Evolutionary conservation across 1,140 invertebrate species (phyloP).

Genomic region (Ditylenchus dipsaci): DNA sequence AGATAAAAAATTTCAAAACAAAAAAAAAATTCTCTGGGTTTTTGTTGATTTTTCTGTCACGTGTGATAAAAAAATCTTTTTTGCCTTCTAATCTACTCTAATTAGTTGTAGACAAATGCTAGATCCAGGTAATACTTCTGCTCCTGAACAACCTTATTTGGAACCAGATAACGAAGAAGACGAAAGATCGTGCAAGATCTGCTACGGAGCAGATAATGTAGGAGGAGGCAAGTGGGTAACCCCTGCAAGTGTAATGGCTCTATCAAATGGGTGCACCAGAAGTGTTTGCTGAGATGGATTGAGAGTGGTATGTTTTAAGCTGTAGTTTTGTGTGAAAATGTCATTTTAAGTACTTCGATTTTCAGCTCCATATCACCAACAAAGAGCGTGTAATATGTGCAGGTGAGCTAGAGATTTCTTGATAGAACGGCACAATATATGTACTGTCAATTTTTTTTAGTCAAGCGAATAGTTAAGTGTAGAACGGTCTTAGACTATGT

Average conservation of each 20-base stretch:
- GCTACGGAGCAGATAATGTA: conserved; percentile 28
- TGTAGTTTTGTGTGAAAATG: too few species aligned
- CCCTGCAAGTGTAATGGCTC: conserved; percentile 34
- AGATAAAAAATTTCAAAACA: too few species aligned
- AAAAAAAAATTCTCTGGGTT: too few species aligned
- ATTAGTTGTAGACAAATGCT: not conserved
- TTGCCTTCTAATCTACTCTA: too few species aligned
- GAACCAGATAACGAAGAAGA: conserved; percentile 8
- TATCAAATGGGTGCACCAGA: conserved; percentile 41
- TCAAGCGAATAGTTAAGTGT: too few species aligned
- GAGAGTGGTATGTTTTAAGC: not conserved
- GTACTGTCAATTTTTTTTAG: too few species aligned
- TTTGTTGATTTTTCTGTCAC: too few species aligned
- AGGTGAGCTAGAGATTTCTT: conserved; percentile 31
- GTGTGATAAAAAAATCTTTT: too few species aligned
- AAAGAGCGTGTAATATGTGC: conserved; percentile 32
- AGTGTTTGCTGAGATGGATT: conserved; percentile 29
- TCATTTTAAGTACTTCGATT: too few species aligned
- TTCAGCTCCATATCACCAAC: conserved; percentile 32
- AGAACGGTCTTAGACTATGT: too few species aligned
- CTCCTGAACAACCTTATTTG: not conserved
- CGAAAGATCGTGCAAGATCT: conserved; percentile 33
- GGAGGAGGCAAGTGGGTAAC: conserved; percentile 25
- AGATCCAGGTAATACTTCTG: not conserved
- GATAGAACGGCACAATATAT: too few species aligned